Conservation (phyloP, 2,113 vertebrate genomes). For the Motacilla alba region DNA sequence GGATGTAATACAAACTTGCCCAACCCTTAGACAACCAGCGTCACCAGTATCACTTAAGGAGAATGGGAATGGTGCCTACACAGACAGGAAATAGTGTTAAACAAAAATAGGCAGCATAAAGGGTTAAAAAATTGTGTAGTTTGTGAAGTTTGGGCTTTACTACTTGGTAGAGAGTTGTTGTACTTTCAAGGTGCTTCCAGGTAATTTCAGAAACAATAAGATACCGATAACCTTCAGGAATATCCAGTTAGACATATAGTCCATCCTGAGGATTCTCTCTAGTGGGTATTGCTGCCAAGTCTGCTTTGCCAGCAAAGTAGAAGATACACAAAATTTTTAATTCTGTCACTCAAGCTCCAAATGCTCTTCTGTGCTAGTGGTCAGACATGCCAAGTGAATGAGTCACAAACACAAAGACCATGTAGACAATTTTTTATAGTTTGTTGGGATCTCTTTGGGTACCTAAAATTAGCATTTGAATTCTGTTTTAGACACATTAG, state of each 20-base stretch:
- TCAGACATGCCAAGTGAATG: not conserved
- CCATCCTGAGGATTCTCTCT: not conserved
- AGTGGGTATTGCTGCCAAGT: not conserved
- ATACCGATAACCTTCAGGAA: not conserved
- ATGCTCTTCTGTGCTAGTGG: not conserved
- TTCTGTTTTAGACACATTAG: not conserved
- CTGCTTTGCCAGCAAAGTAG: not conserved
- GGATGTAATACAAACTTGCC: not conserved
- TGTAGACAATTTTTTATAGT: not conserved
- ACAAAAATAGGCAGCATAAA: not conserved
- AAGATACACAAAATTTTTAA: not conserved
- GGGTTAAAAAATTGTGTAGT: not conserved
- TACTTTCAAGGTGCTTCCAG: not conserved
- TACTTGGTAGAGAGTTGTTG: not conserved
- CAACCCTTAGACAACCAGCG: not conserved
- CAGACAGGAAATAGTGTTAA: rapidly evolving
- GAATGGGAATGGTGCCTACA: not conserved
- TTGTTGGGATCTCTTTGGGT: not conserved
- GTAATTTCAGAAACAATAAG: not conserved
- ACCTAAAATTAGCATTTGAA: not conserved
- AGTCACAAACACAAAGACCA: not conserved
- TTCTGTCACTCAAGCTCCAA: not conserved
- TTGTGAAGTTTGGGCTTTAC: not conserved
- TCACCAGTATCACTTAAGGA: not conserved
- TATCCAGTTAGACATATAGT: not conserved